Percentiles rank a stretch among this genome's conserved stretches.
phyloP scores from a whole-genome alignment of 2,888 invertebrate species.

The Neoascia interrupta region DNA sequence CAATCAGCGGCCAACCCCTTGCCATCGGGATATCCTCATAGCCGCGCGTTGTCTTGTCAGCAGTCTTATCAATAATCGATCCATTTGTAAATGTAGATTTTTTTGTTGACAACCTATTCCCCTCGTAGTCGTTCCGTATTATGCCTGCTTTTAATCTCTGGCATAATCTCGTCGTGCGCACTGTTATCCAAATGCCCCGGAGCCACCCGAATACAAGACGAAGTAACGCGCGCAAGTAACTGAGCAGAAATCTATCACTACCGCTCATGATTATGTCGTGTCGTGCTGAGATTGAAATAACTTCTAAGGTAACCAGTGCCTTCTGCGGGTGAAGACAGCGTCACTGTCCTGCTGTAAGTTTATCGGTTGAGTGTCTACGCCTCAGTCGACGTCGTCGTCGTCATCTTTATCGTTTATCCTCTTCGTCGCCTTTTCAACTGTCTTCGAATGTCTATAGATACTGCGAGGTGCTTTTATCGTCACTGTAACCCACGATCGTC shows the following conservation, averaged over 20 bases:
- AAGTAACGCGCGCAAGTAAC: conserved; percentile 37
- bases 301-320: conserved; percentile 45
- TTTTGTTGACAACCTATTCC: too few species aligned
- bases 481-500: conserved; percentile 3
- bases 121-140: conserved; percentile 23
- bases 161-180: conserved; percentile 10
- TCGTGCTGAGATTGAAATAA: conserved; percentile 41
- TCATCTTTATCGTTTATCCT: conserved; percentile 42
- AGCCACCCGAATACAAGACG: conserved; percentile 35
- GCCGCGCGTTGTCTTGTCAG: too few species aligned
- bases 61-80: too few species aligned
- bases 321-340: conserved; percentile 36
- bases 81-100: too few species aligned
- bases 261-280: conserved; percentile 43
- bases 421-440: conserved; percentile 40
- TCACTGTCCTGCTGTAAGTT: conserved; percentile 30
- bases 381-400: conserved; percentile 20
- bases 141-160: not conserved
- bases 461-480: conserved; percentile 26
- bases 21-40: conserved; percentile 81
- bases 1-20: conserved; percentile 81
- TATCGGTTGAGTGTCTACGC: conserved; percentile 29
- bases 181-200: conserved; percentile 31
- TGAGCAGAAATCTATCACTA: conserved; percentile 29
- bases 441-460: conserved; percentile 8